Percentiles rank a stretch among this genome's conserved stretches.
Evolutionary conservation across 1,140 invertebrate species (phyloP).

Genomic region (Orius insidiosus): DNA sequence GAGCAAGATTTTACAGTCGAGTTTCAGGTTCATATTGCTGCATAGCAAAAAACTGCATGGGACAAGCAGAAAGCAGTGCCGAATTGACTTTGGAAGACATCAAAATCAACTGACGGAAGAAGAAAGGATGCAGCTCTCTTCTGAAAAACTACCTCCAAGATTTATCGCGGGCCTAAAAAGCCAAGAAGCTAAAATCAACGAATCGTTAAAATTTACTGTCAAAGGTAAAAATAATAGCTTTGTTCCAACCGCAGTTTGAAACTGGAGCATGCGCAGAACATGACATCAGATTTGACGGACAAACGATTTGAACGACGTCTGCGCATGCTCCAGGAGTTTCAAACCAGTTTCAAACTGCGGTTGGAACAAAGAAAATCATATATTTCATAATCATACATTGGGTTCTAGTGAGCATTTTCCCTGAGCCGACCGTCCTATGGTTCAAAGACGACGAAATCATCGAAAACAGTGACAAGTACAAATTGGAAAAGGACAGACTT

Average conservation of each 20-base stretch:
- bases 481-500: constrained; percentile 41
- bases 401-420: constrained; percentile 49
- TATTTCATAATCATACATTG: too few relatives aligned
- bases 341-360: too few relatives aligned
- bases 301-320: too few relatives aligned
- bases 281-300: too few relatives aligned
- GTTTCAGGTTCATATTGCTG: constrained; percentile 73
- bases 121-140: constrained; percentile 55
- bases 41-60: constrained; percentile 81
- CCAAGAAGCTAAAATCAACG: constrained; percentile 64
- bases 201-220: constrained; percentile 59
- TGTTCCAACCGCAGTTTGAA: too few relatives aligned
- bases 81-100: constrained; percentile 80
- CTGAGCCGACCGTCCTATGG: constrained; percentile 67
- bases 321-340: too few relatives aligned
- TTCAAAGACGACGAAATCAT: constrained; percentile 63
- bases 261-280: too few relatives aligned
- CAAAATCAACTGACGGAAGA: constrained; percentile 76
- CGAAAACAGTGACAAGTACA: constrained; percentile 42
- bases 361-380: too few relatives aligned
- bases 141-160: constrained; percentile 61
- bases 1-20: too few relatives aligned
- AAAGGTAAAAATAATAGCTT: too few relatives aligned
- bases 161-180: constrained; percentile 65
- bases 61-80: constrained; percentile 66